Base-by-base conservation (phyloP, 2,888 invertebrate genomes). In the Eledona agricola region DNA sequence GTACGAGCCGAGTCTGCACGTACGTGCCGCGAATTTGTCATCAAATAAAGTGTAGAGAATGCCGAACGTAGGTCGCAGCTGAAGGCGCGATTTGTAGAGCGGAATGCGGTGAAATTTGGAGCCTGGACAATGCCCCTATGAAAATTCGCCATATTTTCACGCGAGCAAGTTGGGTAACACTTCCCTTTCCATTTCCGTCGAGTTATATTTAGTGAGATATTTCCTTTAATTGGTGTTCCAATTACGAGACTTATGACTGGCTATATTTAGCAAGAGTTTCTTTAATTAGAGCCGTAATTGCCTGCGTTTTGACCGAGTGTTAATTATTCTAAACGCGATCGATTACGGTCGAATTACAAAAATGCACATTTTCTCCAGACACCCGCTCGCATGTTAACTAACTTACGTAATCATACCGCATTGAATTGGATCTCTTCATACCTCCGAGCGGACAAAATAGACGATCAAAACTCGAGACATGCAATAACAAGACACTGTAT, bases 11-110 rank as follows among this genome's bases (percentile, higher is more conserved):
- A 53, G 55, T 50, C 45, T 20, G 49, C 46, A 47, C 37, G 35
- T 56, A 57, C 60, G 63, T 54, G 59, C 52, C 57, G 49, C 20
- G 42, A 46, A 49, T 57, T 57, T 55, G 49, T 55, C 55, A 57
- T 57, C 58, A 61, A n/a, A 61, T 55, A 55, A 57, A 51, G 38
- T 15, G 34, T 50, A 23, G 50, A 37, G 57, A 60, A 55, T 59
- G 57, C 15, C 45, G 49, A 42, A 54, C 60, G 56, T 57, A 54
- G 19, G 59, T 57, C 58, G 52, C 23, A 23, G 57, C 43, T 35
- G 47, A 23, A 51, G 42, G 38, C n/a, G n/a, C n/a, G n/a, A n/a
- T n/a, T n/a, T n/a, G n/a, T n/a, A n/a, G n/a, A n/a, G n/a, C n/a
- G n/a, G n/a, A n/a, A n/a, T n/a, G n/a, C n/a, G n/a, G n/a, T n/a